Percentiles rank a stretch among this genome's conserved stretches.
phyloP scores from a whole-genome alignment of 2,113 vertebrate genomes.

The Burhinus oedicnemus region DNA sequence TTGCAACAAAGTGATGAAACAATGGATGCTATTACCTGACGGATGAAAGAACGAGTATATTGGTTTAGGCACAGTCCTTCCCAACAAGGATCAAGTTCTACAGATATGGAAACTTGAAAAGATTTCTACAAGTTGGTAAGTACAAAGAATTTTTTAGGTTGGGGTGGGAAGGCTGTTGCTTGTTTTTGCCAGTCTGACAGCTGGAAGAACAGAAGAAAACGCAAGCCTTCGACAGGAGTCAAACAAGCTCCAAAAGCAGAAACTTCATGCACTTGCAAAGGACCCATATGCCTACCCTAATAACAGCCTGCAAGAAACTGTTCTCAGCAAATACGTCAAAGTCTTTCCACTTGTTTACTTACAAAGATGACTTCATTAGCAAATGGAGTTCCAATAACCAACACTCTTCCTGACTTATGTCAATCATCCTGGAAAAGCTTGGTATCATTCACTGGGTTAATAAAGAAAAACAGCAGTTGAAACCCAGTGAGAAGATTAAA shows the following conservation, averaged over 20 bases:
- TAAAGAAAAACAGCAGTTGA: slow-evolving; percentile 18
- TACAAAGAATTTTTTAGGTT: not conserved
- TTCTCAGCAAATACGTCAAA: not conserved
- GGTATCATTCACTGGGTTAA: not conserved
- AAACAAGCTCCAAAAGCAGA: not conserved
- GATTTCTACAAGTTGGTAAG: not conserved
- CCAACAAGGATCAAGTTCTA: not conserved
- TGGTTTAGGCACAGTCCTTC: not conserved
- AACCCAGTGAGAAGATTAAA: slow-evolving; percentile 21
- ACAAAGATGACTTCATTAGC: not conserved
- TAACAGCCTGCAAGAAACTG: not conserved
- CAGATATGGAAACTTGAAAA: not conserved
- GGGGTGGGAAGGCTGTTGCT: not conserved
- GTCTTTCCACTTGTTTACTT: not conserved
- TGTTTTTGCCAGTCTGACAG: not conserved
- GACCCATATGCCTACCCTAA: not conserved
- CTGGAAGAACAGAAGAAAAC: not conserved
- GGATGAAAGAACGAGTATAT: accelerated
- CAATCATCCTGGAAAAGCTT: slow-evolving; percentile 15
- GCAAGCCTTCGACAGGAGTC: not conserved
- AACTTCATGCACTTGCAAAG: not conserved
- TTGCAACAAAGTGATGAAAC: not conserved
- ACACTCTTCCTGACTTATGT: not conserved
- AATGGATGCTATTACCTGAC: not conserved
- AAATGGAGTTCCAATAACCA: not conserved